phyloP scores from a whole-genome alignment of 53 echinoderm and acorn worm genomes.

The Temnopleurus reevesii region DNA sequence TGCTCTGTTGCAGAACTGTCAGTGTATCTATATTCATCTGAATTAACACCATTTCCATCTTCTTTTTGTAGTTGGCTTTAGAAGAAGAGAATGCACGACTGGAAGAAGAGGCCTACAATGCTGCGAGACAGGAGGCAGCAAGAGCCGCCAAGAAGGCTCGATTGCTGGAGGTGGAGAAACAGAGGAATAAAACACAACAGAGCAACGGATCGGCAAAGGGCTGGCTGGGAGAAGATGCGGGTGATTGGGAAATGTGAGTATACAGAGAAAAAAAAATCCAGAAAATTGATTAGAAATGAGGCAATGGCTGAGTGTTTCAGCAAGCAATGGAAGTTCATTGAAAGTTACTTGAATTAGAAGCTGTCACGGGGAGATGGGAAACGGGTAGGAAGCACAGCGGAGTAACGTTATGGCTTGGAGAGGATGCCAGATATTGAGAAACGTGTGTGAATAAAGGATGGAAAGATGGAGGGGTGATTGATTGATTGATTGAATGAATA shows the following conservation, averaged over 20 bases:
- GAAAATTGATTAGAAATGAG: too few relatives aligned
- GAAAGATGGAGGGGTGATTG: too few relatives aligned
- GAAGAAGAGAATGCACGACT: conserved; percentile 85
- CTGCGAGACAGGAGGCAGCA: conserved; percentile 82
- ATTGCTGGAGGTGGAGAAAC: conserved; percentile 75
- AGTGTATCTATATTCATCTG: too few relatives aligned
- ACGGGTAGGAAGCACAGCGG: not conserved
- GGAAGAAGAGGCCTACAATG: conserved; percentile 93
- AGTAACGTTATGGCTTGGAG: too few relatives aligned
- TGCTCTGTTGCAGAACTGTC: too few relatives aligned
- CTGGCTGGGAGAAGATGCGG: conserved; percentile 65
- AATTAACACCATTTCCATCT: not conserved
- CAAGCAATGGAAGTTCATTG: too few relatives aligned
- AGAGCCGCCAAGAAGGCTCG: conserved; percentile 78
- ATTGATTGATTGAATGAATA: too few relatives aligned
- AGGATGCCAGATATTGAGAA: too few relatives aligned
- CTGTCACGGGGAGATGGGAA: not conserved
- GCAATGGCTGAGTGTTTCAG: too few relatives aligned
- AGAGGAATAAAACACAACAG: conserved; percentile 43
- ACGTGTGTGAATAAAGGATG: too few relatives aligned
- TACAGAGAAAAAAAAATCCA: not conserved
- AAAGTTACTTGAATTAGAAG: too few relatives aligned
- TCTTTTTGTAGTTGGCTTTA: conserved; percentile 60
- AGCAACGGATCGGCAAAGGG: conserved; percentile 81
- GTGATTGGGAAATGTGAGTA: conserved; percentile 96